phyloP scores from a whole-genome alignment of 2,113 vertebrate species.

The Fregetta grallaria region DNA sequence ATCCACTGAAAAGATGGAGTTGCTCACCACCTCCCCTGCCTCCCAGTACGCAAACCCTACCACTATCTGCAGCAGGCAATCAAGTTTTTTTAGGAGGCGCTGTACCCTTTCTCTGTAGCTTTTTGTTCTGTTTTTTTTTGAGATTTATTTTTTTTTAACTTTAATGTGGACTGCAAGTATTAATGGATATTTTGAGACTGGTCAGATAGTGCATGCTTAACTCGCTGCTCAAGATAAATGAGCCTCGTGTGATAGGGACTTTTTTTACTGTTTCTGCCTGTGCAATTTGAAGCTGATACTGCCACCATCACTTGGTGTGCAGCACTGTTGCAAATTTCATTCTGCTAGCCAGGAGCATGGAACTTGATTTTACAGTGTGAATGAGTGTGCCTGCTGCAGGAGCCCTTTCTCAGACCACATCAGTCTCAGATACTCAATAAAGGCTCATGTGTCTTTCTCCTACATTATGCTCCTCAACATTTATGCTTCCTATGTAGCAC shows the following conservation, averaged over 20 bases:
- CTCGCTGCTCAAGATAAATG: background rate
- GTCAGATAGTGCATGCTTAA: background rate
- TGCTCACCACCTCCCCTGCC: no score
- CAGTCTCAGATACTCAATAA: background rate
- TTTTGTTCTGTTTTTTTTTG: background rate
- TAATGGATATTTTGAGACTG: background rate
- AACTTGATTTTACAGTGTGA: background rate
- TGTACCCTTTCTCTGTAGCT: background rate
- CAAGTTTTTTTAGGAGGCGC: background rate
- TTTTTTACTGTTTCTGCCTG: background rate
- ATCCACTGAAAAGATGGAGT: background rate
- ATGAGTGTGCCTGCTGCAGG: background rate
- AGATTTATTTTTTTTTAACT: background rate
- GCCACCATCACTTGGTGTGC: background rate
- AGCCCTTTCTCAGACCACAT: background rate
- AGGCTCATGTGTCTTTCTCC: background rate
- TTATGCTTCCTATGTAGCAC: background rate
- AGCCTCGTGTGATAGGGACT: background rate
- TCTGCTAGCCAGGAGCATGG: background rate
- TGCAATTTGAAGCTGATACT: background rate
- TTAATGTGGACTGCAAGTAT: background rate
- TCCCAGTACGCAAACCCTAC: background rate
- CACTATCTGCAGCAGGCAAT: background rate
- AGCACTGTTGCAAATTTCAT: background rate
- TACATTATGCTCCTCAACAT: background rate